A percentile compares a stretch with the other conserved stretches of the same genome.
Evolutionary conservation across 2,113 vertebrate genomes (phyloP).

Genomic region (Rhinoptilus africanus): DNA sequence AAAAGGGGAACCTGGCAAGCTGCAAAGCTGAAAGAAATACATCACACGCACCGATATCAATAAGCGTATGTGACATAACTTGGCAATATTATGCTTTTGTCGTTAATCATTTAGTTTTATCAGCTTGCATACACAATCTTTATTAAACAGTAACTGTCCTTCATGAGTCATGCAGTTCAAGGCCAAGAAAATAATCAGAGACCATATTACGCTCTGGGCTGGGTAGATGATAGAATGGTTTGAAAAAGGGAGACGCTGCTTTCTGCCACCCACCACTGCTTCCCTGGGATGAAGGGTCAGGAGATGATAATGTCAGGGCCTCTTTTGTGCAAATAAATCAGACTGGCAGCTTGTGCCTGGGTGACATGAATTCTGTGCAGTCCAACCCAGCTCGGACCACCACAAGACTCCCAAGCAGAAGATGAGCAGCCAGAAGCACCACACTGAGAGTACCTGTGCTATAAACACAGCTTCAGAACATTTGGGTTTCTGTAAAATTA

Average conservation of each 20-base stretch:
- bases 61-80: neutral
- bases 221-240: neutral
- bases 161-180: neutral
- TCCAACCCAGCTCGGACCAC: neutral
- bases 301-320: neutral
- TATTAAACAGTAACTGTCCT: conserved; percentile 30
- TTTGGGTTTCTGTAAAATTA: neutral
- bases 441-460: neutral
- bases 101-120: conserved; percentile 44
- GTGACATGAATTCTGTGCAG: neutral
- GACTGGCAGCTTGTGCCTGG: neutral
- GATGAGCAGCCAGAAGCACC: neutral
- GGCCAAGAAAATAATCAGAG: conserved; percentile 33
- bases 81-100: neutral
- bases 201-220: neutral
- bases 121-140: conserved; percentile 4
- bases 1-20: neutral
- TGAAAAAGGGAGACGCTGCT: neutral
- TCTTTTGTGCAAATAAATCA: neutral
- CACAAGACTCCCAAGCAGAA: neutral
- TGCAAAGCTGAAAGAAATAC: neutral
- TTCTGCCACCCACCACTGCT: neutral
- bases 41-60: neutral
- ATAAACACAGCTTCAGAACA: neutral
- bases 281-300: neutral